phyloP scores from a whole-genome alignment of 53 echinoderm and acorn worm species.

The Arbacia lixula region DNA sequence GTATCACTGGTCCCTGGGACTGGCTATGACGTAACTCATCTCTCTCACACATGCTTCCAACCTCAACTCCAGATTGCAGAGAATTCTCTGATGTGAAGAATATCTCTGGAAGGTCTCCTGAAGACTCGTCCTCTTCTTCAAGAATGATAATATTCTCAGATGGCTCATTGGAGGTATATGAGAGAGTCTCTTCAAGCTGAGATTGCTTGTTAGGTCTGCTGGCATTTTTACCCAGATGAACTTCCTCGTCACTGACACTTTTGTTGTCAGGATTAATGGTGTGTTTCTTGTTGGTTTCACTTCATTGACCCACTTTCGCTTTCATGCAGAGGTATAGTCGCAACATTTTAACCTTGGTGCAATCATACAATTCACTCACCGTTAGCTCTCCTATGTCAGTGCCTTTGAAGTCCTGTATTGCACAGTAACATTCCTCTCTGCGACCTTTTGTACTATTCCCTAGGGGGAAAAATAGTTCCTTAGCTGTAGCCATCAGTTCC shows the following conservation, averaged over 20 bases:
- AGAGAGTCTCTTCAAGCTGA: conserved; percentile 22
- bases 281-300: not conserved
- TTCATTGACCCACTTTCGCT: not conserved
- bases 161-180: not conserved
- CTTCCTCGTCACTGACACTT: not conserved
- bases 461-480: conserved; percentile 31
- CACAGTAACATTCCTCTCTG: conserved; percentile 19
- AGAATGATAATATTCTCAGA: not conserved
- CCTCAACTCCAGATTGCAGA: not conserved
- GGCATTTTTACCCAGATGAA: not conserved
- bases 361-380: conserved; percentile 22
- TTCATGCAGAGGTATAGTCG: conserved; percentile 34
- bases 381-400: conserved; percentile 11
- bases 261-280: not conserved
- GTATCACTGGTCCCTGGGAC: not conserved
- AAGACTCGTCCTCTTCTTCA: not conserved
- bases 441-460: conserved; percentile 21
- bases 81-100: not conserved
- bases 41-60: not conserved
- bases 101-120: not conserved
- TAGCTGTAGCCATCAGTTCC: conserved; percentile 20
- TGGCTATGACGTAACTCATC: not conserved
- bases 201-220: not conserved
- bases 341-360: conserved; percentile 51
- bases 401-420: conserved; percentile 38